Evolutionary conservation across 2,113 vertebrate genomes (phyloP).

Genomic region (Choloepus hoffmanni): DNA sequence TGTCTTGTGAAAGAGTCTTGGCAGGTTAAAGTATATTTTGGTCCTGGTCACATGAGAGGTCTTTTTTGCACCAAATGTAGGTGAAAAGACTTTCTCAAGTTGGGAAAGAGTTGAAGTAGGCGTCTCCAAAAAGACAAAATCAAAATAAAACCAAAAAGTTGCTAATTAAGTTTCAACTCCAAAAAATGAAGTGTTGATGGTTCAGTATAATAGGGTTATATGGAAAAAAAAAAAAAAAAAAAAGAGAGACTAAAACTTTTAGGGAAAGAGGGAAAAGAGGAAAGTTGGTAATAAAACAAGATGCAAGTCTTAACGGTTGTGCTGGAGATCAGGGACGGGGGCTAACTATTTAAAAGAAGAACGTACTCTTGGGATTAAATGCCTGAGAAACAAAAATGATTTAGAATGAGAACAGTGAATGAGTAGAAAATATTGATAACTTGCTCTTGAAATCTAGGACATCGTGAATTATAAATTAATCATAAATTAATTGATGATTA

Average conservation of each 20-base stretch:
- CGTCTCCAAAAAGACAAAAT: background rate
- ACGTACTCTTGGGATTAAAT: background rate
- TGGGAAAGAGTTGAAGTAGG: background rate
- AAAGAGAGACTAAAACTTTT: background rate
- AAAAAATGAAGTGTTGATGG: background rate
- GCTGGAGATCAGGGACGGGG: background rate
- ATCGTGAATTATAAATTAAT: background rate
- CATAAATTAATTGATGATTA: background rate
- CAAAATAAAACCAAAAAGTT: background rate
- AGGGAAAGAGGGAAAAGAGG: background rate
- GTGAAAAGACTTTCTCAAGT: background rate
- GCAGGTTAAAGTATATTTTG: background rate
- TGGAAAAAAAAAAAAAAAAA: background rate
- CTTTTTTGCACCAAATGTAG: background rate
- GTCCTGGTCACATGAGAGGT: background rate
- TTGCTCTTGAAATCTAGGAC: background rate
- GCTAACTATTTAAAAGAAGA: background rate
- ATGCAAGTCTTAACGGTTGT: background rate
- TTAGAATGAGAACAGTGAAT: background rate
- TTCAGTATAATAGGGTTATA: background rate
- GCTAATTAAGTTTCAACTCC: background rate
- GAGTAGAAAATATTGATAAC: background rate
- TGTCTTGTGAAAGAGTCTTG: background rate
- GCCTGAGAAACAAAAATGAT: background rate
- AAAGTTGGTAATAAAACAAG: background rate